phyloP scores from a whole-genome alignment of 1,140 invertebrate species.

The Drosophila albomicans region DNA sequence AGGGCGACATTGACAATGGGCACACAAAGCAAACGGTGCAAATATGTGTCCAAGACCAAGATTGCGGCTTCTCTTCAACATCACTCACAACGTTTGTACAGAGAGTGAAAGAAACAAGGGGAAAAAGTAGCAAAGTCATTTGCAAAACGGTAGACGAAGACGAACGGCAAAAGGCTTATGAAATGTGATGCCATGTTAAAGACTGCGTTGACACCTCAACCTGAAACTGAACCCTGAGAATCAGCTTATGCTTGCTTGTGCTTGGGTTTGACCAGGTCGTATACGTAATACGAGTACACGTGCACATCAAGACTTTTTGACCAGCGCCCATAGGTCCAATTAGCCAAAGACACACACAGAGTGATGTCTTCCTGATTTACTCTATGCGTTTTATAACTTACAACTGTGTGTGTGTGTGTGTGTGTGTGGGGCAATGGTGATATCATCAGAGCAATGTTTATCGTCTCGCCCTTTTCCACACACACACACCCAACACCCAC shows the following conservation, averaged over 20 bases:
- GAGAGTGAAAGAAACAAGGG: neutral
- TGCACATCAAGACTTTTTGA: slow-evolving; percentile 51
- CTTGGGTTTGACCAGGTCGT: slow-evolving; percentile 39
- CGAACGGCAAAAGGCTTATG: slow-evolving; percentile 60
- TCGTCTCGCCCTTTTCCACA: slow-evolving; percentile 39
- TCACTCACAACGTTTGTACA: neutral
- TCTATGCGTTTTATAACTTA: slow-evolving; percentile 7
- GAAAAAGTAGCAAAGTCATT: slow-evolving; percentile 61
- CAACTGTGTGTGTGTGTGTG: neutral
- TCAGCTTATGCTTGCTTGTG: slow-evolving; percentile 48
- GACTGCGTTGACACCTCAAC: slow-evolving; percentile 51
- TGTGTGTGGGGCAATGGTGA: slow-evolving; percentile 37
- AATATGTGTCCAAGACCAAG: slow-evolving; percentile 61
- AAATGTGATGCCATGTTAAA: slow-evolving; percentile 72
- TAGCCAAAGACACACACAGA: slow-evolving; percentile 57
- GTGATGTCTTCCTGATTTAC: slow-evolving; percentile 59
- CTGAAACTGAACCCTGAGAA: slow-evolving; percentile 4
- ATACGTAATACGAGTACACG: slow-evolving; percentile 66
- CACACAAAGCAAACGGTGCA: slow-evolving; percentile 35
- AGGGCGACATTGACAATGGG: slow-evolving; percentile 78
- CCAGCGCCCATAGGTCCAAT: slow-evolving; percentile 57
- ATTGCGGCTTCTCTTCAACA: slow-evolving; percentile 14
- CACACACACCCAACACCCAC: neutral
- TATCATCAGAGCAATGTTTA: slow-evolving; percentile 66
- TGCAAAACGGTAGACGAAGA: slow-evolving; percentile 42